Evolutionary conservation across 2,888 invertebrate species (phyloP).

Genomic region (Seira sanloemensis): DNA sequence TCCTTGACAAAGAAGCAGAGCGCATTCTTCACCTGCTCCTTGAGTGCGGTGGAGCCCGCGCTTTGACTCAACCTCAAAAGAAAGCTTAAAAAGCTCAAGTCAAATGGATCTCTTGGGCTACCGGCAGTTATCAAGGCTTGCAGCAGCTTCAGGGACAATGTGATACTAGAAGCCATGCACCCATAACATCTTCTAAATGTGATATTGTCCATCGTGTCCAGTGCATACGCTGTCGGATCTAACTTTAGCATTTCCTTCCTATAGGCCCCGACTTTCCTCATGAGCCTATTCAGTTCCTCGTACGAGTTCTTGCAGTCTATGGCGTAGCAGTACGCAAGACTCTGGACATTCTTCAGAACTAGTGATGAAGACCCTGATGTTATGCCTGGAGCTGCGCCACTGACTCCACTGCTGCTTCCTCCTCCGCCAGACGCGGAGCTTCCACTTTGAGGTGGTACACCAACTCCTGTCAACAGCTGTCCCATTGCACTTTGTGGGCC

Average conservation of each 20-base stretch:
- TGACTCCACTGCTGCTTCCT: slow-evolving; percentile 31
- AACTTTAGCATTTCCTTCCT: slow-evolving; percentile 71
- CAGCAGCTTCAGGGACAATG: slow-evolving; percentile 71
- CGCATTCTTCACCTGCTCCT: slow-evolving; percentile 73
- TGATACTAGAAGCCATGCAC: slow-evolving; percentile 78
- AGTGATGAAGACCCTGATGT: slow-evolving; percentile 67
- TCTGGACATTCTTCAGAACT: slow-evolving; percentile 82
- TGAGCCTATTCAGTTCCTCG: slow-evolving; percentile 88
- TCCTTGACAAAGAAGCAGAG: slow-evolving; percentile 73
- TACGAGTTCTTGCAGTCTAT: slow-evolving; percentile 95
- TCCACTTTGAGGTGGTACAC: not conserved
- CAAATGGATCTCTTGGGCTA: slow-evolving; percentile 72
- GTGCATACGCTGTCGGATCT: slow-evolving; percentile 70
- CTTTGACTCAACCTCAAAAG: slow-evolving; percentile 72
- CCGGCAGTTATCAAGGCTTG: slow-evolving; percentile 73
- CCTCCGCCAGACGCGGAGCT: not conserved
- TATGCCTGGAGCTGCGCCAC: slow-evolving; percentile 18
- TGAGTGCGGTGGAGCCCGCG: slow-evolving; percentile 72
- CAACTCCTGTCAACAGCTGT: slow-evolving; percentile 9
- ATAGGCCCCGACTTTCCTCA: slow-evolving; percentile 76
- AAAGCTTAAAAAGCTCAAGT: slow-evolving; percentile 71
- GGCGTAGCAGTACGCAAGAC: slow-evolving; percentile 95
- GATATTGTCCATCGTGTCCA: slow-evolving; percentile 72
- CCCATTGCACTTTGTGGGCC: not conserved
- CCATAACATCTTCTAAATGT: slow-evolving; percentile 84